Evolutionary conservation across 1,140 invertebrate species (phyloP).

Genomic region (Euglossa dilemma): DNA sequence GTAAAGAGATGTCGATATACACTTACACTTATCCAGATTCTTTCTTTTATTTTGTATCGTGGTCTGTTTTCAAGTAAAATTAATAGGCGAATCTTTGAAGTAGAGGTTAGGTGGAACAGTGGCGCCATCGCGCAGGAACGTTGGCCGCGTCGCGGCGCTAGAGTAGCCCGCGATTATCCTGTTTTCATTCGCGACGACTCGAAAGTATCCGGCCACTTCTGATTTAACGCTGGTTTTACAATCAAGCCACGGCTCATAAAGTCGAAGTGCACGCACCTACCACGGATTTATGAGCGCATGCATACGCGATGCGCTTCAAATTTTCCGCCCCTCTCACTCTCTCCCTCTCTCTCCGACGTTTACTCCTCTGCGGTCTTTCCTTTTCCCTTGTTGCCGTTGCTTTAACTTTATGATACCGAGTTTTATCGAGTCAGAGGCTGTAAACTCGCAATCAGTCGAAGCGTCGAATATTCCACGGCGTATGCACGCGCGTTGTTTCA

Average conservation of each 20-base stretch:
- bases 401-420: conserved; percentile 48
- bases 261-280: neutral
- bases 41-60: too few species aligned
- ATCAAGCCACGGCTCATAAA: conserved; percentile 52
- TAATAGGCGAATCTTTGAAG: too few species aligned
- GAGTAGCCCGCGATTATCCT: conserved; percentile 23
- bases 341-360: neutral
- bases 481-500: too few species aligned
- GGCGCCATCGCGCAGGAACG: too few species aligned
- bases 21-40: too few species aligned
- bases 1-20: too few species aligned
- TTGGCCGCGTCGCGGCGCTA: too few species aligned
- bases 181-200: conserved; percentile 39
- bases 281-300: conserved; percentile 51
- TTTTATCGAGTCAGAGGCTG: conserved; percentile 34
- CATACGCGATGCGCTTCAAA: conserved; percentile 50
- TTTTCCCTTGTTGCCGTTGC: neutral
- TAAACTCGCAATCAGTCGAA: conserved; percentile 49
- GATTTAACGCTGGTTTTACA: conserved; percentile 56
- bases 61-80: too few species aligned
- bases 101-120: too few species aligned
- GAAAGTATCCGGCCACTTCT: conserved; percentile 17
- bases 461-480: conserved; percentile 4
- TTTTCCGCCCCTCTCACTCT: neutral
- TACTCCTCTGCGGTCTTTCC: too few species aligned